A percentile compares a stretch with the other conserved stretches of the same genome.
Conservation (phyloP, 2,797 vertebrate species). For the Natrix natrix region DNA sequence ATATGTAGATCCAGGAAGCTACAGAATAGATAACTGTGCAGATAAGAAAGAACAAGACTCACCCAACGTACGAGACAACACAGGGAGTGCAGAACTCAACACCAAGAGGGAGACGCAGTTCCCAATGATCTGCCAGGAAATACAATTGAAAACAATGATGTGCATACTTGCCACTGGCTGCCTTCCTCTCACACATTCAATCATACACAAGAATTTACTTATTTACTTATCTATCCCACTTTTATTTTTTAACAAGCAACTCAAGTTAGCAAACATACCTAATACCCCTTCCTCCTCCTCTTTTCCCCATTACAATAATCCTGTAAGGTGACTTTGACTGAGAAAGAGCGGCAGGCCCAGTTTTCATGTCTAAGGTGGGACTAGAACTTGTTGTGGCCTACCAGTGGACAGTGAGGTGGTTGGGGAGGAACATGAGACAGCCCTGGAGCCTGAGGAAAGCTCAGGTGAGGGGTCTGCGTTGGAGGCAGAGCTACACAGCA, state of each 20-base stretch:
- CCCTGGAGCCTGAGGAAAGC: too few relatives aligned
- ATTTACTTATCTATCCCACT: not conserved
- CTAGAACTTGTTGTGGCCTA: not conserved
- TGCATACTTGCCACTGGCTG: not conserved
- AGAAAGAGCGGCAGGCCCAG: not conserved
- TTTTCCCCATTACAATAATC: not conserved
- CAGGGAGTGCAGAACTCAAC: slow-evolving; percentile 93
- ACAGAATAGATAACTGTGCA: not conserved
- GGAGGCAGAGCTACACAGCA: too few relatives aligned
- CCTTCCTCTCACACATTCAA: not conserved
- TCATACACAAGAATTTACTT: not conserved
- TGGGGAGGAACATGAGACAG: too few relatives aligned
- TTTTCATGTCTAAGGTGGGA: not conserved
- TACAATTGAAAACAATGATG: not conserved
- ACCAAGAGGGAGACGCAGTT: slow-evolving; percentile 95
- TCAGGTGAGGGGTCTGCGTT: too few relatives aligned
- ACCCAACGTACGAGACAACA: slow-evolving; percentile 96
- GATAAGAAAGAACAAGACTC: slow-evolving; percentile 55
- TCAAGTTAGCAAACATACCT: not conserved
- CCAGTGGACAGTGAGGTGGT: too few relatives aligned
- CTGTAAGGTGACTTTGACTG: not conserved
- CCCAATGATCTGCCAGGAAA: slow-evolving; percentile 85
- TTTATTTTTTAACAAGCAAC: not conserved
- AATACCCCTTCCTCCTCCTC: not conserved
- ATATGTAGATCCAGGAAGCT: not conserved